phyloP scores from a whole-genome alignment of 2,797 vertebrate species.

The Cirrhinus mrigala region DNA sequence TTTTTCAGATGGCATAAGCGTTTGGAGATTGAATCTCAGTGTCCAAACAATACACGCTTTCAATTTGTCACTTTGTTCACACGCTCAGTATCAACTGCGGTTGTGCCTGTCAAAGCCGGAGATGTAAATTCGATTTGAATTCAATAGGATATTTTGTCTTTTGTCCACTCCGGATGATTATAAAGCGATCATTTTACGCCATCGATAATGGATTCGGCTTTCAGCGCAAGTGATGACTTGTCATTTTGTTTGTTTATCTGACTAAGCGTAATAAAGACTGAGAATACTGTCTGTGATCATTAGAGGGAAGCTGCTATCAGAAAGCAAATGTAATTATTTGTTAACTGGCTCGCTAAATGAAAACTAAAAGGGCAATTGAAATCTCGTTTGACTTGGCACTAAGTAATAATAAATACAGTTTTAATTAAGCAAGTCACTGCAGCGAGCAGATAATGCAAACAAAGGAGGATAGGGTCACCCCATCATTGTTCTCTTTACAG shows the following conservation, averaged over 20 bases:
- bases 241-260: conserved; percentile 58
- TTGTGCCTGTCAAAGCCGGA: background rate
- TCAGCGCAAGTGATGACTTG: conserved; percentile 59
- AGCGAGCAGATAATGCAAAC: conserved; percentile 58
- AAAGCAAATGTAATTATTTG: conserved; percentile 70
- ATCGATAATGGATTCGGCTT: conserved; percentile 47
- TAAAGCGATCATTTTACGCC: conserved; percentile 40
- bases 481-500: conserved; percentile 34
- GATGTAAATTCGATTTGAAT: background rate
- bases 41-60: conserved; percentile 13
- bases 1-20: conserved; percentile 13
- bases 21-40: background rate
- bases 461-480: conserved; percentile 38
- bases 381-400: conserved; percentile 66
- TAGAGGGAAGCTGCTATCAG: conserved; percentile 59
- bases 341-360: conserved; percentile 69
- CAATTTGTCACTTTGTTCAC: background rate
- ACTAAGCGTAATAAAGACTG: conserved; percentile 65
- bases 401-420: conserved; percentile 69
- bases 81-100: background rate
- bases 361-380: conserved; percentile 71
- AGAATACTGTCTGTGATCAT: conserved; percentile 61
- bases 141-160: background rate
- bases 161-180: background rate
- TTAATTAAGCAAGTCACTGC: conserved; percentile 66